phyloP scores from a whole-genome alignment of 2,888 invertebrate genomes.

The Lagria hirta region DNA sequence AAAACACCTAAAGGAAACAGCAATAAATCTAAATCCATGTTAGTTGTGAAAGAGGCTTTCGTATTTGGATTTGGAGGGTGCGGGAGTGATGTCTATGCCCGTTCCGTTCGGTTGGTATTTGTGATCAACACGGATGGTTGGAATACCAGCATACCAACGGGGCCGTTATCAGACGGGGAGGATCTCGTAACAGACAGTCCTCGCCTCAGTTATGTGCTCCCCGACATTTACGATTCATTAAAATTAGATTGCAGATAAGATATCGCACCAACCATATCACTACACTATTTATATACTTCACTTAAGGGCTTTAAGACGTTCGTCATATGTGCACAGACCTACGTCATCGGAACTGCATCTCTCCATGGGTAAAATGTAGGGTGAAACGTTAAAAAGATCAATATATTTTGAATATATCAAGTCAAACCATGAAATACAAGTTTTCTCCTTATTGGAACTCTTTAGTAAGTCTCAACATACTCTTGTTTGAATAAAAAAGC shows the following conservation, averaged over 20 bases:
- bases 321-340: slow-evolving; percentile 13
- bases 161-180: slow-evolving; percentile 42
- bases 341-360: too few species aligned
- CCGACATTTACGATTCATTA: slow-evolving; percentile 51
- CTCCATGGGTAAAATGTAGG: too few species aligned
- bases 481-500: too few species aligned
- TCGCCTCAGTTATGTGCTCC: slow-evolving; percentile 45
- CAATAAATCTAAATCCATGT: slow-evolving; percentile 29
- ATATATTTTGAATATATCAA: too few species aligned
- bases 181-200: slow-evolving; percentile 46
- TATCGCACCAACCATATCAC: slow-evolving; percentile 35
- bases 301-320: slow-evolving; percentile 15
- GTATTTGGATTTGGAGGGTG: slow-evolving; percentile 18
- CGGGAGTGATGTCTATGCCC: slow-evolving; percentile 15
- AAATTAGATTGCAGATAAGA: slow-evolving; percentile 50
- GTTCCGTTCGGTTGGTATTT: slow-evolving; percentile 43
- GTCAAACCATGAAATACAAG: too few species aligned
- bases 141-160: slow-evolving; percentile 43
- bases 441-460: too few species aligned
- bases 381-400: too few species aligned
- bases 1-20: too few species aligned
- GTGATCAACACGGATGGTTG: slow-evolving; percentile 49
- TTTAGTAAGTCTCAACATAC: too few species aligned
- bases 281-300: slow-evolving; percentile 30
- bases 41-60: slow-evolving; percentile 15